Conservation (phyloP, 2,113 vertebrate genomes). For the Microcebus griseorufus region DNA sequence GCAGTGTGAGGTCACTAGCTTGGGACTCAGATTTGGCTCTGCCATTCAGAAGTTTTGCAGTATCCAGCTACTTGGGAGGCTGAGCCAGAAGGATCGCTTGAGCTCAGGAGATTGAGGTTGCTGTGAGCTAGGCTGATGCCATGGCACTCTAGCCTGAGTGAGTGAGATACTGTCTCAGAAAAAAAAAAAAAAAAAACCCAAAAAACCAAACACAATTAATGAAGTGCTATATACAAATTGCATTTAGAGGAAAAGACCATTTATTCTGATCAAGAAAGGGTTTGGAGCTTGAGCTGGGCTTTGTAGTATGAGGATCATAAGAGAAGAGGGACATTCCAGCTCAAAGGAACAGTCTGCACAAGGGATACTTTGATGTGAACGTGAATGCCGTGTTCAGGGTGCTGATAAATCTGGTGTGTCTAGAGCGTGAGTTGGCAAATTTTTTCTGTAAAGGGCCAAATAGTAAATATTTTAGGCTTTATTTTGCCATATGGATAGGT, state of each 20-base stretch:
- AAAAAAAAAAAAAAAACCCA: not conserved
- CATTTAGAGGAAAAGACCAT: not conserved
- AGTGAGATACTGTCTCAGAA: no score
- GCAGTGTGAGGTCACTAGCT: not conserved
- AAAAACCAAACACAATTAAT: not conserved
- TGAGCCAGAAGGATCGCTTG: no score
- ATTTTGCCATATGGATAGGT: not conserved
- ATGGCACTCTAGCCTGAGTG: no score
- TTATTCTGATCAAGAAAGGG: not conserved
- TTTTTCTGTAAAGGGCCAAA: not conserved
- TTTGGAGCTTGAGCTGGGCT: not conserved
- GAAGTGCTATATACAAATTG: slow-evolving; percentile 14
- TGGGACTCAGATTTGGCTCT: slow-evolving; percentile 11
- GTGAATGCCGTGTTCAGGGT: not conserved
- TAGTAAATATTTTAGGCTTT: slow-evolving; percentile 37
- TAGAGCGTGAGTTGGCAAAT: not conserved
- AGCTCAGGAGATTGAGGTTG: no score
- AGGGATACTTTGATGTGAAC: slow-evolving; percentile 15
- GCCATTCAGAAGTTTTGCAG: not conserved
- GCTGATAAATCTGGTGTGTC: not conserved
- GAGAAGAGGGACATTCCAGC: not conserved
- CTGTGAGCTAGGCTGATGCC: no score
- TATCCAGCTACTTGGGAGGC: not conserved
- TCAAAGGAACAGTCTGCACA: not conserved
- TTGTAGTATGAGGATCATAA: not conserved